phyloP scores from a whole-genome alignment of 2,113 vertebrate genomes.

The Notiomystis cincta region DNA sequence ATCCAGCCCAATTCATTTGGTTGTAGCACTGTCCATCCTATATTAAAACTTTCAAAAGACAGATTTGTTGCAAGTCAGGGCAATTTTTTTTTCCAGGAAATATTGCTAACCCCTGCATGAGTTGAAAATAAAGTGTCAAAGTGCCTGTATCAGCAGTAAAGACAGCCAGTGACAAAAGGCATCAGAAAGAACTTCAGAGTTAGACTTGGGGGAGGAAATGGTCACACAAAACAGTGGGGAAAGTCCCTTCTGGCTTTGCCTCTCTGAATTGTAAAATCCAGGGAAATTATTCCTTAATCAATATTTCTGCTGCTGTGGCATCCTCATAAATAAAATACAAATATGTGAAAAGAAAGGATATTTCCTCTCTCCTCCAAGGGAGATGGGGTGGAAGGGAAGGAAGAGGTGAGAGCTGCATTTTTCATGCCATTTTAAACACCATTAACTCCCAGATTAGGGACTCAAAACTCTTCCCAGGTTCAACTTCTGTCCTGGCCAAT shows the following conservation, averaged over 20 bases:
- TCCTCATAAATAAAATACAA: neutral
- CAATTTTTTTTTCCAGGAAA: neutral
- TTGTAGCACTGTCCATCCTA: neutral
- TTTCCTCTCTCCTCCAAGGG: neutral
- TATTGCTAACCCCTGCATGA: constrained; percentile 34
- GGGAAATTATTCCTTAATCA: neutral
- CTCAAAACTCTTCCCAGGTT: neutral
- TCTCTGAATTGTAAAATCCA: neutral
- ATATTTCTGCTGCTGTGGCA: neutral
- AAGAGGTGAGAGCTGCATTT: neutral
- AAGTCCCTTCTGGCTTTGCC: neutral
- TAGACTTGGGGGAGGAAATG: neutral
- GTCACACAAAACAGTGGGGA: neutral
- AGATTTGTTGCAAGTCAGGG: neutral
- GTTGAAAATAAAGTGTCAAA: constrained; percentile 1
- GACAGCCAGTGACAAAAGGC: neutral
- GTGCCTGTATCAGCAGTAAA: neutral
- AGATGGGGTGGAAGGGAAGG: neutral
- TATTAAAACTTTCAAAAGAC: neutral
- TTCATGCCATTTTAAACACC: neutral
- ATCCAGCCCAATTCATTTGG: neutral
- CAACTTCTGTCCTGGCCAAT: neutral
- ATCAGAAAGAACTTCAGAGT: neutral
- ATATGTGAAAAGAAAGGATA: neutral
- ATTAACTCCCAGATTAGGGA: neutral